Evolutionary conservation across 2,888 invertebrate genomes (phyloP), one percentile per base, ranked within the genome.

Genomic region (Drosophila peninsularis): DNA sequence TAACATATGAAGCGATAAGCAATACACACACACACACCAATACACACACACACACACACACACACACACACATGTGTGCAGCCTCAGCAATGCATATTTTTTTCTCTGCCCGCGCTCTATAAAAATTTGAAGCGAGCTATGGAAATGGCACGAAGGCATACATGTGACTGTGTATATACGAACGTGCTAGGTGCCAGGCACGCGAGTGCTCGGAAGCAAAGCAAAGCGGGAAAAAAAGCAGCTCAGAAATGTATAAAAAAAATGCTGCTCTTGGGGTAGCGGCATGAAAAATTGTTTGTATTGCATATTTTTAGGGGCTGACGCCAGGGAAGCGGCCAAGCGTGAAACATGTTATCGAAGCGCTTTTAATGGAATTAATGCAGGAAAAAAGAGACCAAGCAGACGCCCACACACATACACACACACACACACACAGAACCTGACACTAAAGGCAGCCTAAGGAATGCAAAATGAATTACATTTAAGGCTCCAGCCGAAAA

Each of bases 341-440:
- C 81, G 83, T 82, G 71, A 81, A 81, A 80, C 80, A 78, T 80
- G 81, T 82, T 80, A 81, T 82, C 81, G 75, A 69, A 78, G 71
- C 78, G 78, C 77, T 83, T 78, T 80, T 81, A 81, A 81, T 83
- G 83, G 83, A 81, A 82, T 83, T 80, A 80, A 82, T 80, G 75
- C 76, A 70, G 66, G 69, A 75, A 67, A 78, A 54, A 41, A 14
- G 10, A 79, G 69, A 37, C 39, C 60, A 39, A 45, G 57, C 68
- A 68, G 63, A 57, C 58, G 17, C 37, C n/a, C 36, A 45, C 37
- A 57, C 47, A 57, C 14, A 45, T 9, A 44, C 41, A 54, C 34
- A 53, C 34, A 54, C 24, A 61, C n/a, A 55, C 9, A 50, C 21
- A 36, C 13, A 17, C n/a, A n/a, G n/a, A n/a, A n/a, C n/a, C n/a